Evolutionary conservation across 1,140 invertebrate genomes (phyloP).

Genomic region (Lepidostoma basale): DNA sequence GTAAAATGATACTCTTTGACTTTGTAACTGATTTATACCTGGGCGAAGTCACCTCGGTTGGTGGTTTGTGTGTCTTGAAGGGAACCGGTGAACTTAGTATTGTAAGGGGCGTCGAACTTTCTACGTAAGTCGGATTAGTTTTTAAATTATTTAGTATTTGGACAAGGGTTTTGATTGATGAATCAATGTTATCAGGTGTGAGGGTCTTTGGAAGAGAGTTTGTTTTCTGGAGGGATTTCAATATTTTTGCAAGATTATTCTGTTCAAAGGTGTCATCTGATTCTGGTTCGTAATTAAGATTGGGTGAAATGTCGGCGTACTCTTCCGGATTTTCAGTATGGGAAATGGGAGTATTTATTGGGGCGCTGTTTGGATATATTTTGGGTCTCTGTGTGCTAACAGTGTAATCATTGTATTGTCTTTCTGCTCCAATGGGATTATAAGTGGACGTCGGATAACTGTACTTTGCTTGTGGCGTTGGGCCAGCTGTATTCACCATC

Average conservation of each 20-base stretch:
- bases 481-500: slow-evolving; percentile 48
- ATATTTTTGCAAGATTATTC: slow-evolving; percentile 57
- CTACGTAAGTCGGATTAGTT: slow-evolving; percentile 55
- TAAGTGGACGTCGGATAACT: slow-evolving; percentile 4
- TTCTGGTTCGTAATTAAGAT: slow-evolving; percentile 41
- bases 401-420: slow-evolving; percentile 6
- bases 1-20: slow-evolving; percentile 47
- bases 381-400: slow-evolving; percentile 34
- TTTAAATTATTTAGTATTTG: slow-evolving; percentile 73
- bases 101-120: slow-evolving; percentile 21
- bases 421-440: neutral
- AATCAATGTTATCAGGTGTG: slow-evolving; percentile 76
- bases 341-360: slow-evolving; percentile 16
- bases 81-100: slow-evolving; percentile 51
- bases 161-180: slow-evolving; percentile 76
- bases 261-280: slow-evolving; percentile 41
- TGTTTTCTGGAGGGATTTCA: slow-evolving; percentile 71
- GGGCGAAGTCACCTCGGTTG: slow-evolving; percentile 37
- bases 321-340: slow-evolving; percentile 22
- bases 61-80: slow-evolving; percentile 48
- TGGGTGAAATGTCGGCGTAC: slow-evolving; percentile 7
- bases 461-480: slow-evolving; percentile 42
- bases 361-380: slow-evolving; percentile 14
- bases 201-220: slow-evolving; percentile 76
- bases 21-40: slow-evolving; percentile 44